Conservation (phyloP, 2,888 invertebrate species). For the Eugnorisma glareosa region DNA sequence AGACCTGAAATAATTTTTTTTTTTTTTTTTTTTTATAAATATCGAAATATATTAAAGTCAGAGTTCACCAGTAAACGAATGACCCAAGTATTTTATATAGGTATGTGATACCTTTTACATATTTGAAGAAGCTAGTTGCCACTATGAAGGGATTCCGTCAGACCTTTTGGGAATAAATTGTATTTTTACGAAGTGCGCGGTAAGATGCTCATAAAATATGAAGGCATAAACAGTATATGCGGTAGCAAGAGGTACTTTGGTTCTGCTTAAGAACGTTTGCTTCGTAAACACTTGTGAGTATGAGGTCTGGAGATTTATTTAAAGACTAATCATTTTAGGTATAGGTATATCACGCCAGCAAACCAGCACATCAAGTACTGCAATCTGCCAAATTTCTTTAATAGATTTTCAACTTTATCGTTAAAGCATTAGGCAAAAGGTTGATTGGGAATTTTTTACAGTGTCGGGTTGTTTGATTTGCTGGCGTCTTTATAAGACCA, state of each 20-base stretch:
- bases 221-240: constrained; percentile 35
- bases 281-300: constrained; percentile 17
- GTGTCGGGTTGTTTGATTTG: too few relatives aligned
- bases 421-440: too few relatives aligned
- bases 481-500: neutral
- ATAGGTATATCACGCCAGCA: neutral
- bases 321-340: neutral
- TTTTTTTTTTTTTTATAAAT: too few relatives aligned
- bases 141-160: constrained; percentile 47
- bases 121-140: constrained; percentile 49
- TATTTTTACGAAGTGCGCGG: constrained; percentile 54
- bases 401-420: too few relatives aligned
- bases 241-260: constrained; percentile 23
- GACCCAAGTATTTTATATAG: constrained; percentile 34
- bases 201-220: constrained; percentile 49
- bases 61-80: constrained; percentile 26
- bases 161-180: constrained; percentile 44
- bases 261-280: constrained; percentile 27
- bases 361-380: too few relatives aligned
- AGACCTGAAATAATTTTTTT: too few relatives aligned
- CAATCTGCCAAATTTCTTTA: too few relatives aligned
- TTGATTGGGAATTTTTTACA: too few relatives aligned
- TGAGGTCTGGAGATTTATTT: constrained; percentile 6
- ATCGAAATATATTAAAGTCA: constrained; percentile 37
- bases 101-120: constrained; percentile 35